Conservation (phyloP, 1,140 invertebrate genomes). For the Aphidius ervi region DNA sequence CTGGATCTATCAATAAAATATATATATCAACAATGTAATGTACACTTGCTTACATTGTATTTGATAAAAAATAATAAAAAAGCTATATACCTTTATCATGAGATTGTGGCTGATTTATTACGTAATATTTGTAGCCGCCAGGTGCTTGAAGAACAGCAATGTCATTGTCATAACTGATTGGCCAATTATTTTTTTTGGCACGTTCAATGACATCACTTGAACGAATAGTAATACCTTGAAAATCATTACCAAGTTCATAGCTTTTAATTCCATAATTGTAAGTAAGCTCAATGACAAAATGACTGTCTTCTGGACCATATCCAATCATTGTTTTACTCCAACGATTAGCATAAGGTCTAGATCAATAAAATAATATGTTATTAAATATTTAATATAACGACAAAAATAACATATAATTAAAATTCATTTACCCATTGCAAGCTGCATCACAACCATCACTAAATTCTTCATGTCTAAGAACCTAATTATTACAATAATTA, state of each 20-base stretch:
- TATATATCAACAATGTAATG: constrained; percentile 1
- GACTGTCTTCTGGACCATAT: constrained; percentile 90
- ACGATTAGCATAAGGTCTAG: constrained; percentile 88
- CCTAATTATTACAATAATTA: constrained; percentile 52
- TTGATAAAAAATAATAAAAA: constrained; percentile 11
- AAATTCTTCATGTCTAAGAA: constrained; percentile 96
- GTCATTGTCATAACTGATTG: constrained; percentile 60
- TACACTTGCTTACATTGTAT: constrained; percentile 1
- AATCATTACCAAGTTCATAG: constrained; percentile 88
- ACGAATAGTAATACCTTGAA: constrained; percentile 79
- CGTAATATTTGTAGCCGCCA: constrained; percentile 85
- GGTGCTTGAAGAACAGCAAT: constrained; percentile 68
- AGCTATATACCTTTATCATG: constrained; percentile 56
- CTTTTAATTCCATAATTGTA: constrained; percentile 92
- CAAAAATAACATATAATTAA: constrained; percentile 14
- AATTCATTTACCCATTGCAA: constrained; percentile 83
- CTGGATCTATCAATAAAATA: constrained; percentile 63
- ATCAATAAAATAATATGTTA: not conserved
- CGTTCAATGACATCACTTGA: constrained; percentile 72
- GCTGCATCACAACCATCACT: constrained; percentile 90
- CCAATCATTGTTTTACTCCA: constrained; percentile 99
- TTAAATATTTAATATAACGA: not conserved
- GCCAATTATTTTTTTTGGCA: constrained; percentile 66
- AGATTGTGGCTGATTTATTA: constrained; percentile 69
- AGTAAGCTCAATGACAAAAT: constrained; percentile 96